A percentile compares a stretch with the other conserved stretches of the same genome.
phyloP scores from a whole-genome alignment of 2,797 vertebrate species.

The Hephaestus fuliginosus region DNA sequence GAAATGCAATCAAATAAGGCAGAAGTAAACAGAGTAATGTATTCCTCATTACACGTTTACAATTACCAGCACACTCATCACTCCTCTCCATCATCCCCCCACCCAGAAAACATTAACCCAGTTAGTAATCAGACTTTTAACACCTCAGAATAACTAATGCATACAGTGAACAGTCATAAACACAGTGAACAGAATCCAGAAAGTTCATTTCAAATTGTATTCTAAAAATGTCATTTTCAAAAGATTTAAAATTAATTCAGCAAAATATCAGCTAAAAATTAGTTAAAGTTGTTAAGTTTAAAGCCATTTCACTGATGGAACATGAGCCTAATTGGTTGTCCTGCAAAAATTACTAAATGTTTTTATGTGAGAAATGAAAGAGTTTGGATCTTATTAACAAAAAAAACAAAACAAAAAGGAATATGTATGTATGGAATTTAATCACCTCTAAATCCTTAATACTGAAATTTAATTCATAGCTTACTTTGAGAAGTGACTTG shows the following conservation, averaged over 20 bases:
- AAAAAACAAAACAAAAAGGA: neutral
- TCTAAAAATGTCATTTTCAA: neutral
- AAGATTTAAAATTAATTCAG: neutral
- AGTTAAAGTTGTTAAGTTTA: neutral
- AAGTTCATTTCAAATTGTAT: neutral
- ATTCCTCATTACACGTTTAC: constrained; percentile 78
- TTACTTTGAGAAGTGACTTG: neutral
- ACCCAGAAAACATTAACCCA: constrained; percentile 52
- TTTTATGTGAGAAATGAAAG: neutral
- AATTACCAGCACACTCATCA: constrained; percentile 76
- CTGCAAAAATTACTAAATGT: neutral
- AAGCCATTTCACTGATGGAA: neutral
- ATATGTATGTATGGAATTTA: neutral
- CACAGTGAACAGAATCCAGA: neutral
- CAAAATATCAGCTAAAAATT: neutral
- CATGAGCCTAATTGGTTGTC: neutral
- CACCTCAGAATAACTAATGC: neutral
- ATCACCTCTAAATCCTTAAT: neutral
- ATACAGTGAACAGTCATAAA: constrained; percentile 5
- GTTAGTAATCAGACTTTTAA: constrained; percentile 51
- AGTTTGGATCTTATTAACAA: neutral
- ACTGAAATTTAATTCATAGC: neutral
- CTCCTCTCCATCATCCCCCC: constrained; percentile 45
- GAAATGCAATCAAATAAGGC: constrained; percentile 77
- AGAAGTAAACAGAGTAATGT: constrained; percentile 77